phyloP scores from a whole-genome alignment of 2,113 vertebrate genomes.

The Tricholaema leucomelas region DNA sequence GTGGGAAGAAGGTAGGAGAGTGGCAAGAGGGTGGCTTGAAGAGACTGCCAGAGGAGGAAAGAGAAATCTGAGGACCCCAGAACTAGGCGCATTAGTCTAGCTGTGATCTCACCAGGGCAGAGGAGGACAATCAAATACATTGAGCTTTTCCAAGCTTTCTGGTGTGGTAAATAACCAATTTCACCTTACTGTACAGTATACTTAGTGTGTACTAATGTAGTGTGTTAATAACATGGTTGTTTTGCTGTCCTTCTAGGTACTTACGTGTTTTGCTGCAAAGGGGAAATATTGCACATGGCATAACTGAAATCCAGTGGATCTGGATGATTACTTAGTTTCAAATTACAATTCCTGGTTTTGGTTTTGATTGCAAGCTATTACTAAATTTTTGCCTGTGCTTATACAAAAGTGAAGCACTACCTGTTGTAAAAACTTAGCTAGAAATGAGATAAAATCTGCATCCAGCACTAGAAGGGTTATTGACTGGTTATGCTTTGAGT shows the following conservation, averaged over 20 bases:
- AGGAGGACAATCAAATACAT: background rate
- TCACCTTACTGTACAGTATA: background rate
- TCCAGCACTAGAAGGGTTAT: background rate
- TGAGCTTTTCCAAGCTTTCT: background rate
- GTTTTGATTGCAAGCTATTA: constrained; percentile 5
- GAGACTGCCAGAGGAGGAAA: background rate
- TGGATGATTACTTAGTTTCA: background rate
- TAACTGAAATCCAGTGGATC: background rate
- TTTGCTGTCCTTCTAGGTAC: background rate
- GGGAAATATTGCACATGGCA: background rate
- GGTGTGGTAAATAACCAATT: background rate
- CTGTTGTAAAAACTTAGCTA: background rate
- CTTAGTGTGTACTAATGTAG: background rate
- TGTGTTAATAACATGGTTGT: background rate
- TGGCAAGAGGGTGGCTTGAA: background rate
- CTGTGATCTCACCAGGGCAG: background rate
- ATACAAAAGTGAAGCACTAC: background rate
- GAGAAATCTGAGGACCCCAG: background rate
- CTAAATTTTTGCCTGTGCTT: background rate
- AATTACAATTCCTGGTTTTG: background rate
- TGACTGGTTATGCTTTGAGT: background rate
- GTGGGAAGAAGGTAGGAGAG: background rate
- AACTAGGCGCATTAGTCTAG: background rate
- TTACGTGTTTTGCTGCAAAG: background rate
- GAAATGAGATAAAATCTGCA: background rate